Evolutionary conservation across 2,113 vertebrate species (phyloP).

Genomic region (Scartelaos histophorus): DNA sequence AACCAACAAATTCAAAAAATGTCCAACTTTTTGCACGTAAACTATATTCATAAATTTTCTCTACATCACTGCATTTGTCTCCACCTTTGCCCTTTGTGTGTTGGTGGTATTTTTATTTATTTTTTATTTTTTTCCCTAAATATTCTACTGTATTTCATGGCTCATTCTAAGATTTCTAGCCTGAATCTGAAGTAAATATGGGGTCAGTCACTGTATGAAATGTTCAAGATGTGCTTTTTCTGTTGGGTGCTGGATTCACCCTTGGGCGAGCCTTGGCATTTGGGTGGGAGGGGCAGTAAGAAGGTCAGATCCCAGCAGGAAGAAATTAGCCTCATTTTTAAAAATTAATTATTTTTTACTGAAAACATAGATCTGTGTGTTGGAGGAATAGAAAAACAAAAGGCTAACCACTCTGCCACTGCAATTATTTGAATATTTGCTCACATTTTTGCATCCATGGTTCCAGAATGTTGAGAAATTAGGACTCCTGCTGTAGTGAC

Average conservation of each 20-base stretch:
- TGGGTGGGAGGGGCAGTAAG: neutral
- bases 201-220: neutral
- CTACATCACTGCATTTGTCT: neutral
- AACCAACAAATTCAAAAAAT: too few species aligned
- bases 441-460: too few species aligned
- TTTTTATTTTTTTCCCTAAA: too few species aligned
- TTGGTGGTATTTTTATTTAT: too few species aligned
- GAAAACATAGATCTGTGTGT: neutral
- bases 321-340: neutral
- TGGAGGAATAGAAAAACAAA: neutral
- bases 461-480: too few species aligned
- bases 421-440: neutral
- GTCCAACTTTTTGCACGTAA: too few species aligned
- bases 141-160: neutral
- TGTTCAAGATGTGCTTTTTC: neutral
- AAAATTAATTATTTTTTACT: neutral
- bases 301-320: neutral
- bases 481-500: too few species aligned
- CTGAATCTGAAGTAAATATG: neutral
- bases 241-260: neutral
- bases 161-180: neutral
- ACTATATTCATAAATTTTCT: neutral
- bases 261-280: neutral
- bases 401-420: neutral
- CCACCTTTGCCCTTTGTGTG: neutral